Evolutionary conservation across 1,140 invertebrate species (phyloP).

Genomic region (Lasioglossum albipes): DNA sequence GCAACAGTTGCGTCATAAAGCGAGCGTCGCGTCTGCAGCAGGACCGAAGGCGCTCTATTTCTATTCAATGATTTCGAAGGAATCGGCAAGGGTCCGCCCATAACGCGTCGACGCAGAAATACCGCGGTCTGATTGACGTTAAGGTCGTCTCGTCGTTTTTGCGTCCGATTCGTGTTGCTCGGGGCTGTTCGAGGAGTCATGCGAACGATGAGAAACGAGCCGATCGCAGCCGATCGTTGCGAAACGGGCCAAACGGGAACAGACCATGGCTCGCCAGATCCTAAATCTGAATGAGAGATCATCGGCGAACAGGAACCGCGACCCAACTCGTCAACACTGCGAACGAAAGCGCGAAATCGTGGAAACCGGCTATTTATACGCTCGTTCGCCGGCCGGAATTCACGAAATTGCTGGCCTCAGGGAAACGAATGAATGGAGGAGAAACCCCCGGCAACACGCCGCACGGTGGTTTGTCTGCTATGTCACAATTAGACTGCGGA

Average conservation of each 20-base stretch:
- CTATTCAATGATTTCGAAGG: constrained; percentile 11
- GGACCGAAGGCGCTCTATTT: constrained; percentile 22
- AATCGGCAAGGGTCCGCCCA: background rate
- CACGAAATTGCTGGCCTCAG: background rate
- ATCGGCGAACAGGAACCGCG: no score
- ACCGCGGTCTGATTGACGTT: constrained; percentile 23
- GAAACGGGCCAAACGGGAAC: background rate
- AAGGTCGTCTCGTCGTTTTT: constrained; percentile 6
- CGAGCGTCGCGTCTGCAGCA: background rate
- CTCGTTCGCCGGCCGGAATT: background rate
- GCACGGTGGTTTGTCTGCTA: no score
- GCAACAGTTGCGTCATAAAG: constrained; percentile 3
- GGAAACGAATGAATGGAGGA: constrained; percentile 39
- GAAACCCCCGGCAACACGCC: no score
- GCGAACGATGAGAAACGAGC: background rate
- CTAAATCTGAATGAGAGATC: constrained; percentile 40
- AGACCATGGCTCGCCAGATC: background rate
- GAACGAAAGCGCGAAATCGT: constrained; percentile 11
- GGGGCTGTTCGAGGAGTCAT: background rate
- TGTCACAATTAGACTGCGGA: no score
- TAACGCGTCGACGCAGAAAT: constrained; percentile 28
- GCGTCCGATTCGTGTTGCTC: background rate
- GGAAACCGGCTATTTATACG: constrained; percentile 30
- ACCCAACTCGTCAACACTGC: no score
- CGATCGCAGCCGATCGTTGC: background rate